These are phyloP conservation scores for Melieria omissa DNA, from an alignment of 2,888 invertebrate genomes.

Conservation along the genomic window DNA sequence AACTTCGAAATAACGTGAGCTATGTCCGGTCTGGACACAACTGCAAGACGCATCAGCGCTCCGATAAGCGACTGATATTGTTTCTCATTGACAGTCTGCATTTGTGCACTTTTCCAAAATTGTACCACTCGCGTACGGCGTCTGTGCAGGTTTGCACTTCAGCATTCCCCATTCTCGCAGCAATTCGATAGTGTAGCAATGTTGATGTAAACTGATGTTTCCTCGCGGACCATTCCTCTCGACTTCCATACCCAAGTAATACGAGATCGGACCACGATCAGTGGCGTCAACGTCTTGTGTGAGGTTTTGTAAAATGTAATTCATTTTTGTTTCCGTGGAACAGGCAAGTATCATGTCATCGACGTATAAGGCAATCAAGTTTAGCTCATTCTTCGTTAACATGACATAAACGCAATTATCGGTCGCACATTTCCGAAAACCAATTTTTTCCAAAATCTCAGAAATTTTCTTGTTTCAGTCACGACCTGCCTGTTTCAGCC, in stretches of 20 bases:
- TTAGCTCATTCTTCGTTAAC: background rate
- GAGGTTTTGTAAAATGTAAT: background rate
- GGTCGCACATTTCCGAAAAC: slow-evolving; percentile 24
- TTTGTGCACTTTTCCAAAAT: background rate
- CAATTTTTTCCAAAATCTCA: slow-evolving; percentile 4
- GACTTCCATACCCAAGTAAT: slow-evolving; percentile 2
- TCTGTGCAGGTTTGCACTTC: background rate
- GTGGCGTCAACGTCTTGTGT: background rate
- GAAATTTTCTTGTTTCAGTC: slow-evolving; percentile 14
- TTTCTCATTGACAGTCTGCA: slow-evolving; percentile 3
- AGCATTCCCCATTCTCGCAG: slow-evolving; percentile 6
- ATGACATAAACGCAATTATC: slow-evolving; percentile 36
- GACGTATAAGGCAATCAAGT: slow-evolving; percentile 13
- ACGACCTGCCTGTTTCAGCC: slow-evolving; percentile 28
- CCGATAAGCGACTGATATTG: slow-evolving; percentile 8
- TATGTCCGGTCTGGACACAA: slow-evolving; percentile 37
- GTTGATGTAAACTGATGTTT: background rate
- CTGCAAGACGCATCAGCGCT: slow-evolving; percentile 20
- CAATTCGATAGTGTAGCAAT: background rate
- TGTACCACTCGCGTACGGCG: slow-evolving; percentile 15
- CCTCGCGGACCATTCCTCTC: background rate
- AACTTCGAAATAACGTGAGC: slow-evolving; percentile 39
- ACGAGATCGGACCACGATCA: background rate
- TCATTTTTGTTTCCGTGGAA: background rate
- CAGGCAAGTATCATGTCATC: slow-evolving; percentile 3